Base-by-base conservation (phyloP, 2,797 vertebrate genomes). In the Nothura maculosa region DNA sequence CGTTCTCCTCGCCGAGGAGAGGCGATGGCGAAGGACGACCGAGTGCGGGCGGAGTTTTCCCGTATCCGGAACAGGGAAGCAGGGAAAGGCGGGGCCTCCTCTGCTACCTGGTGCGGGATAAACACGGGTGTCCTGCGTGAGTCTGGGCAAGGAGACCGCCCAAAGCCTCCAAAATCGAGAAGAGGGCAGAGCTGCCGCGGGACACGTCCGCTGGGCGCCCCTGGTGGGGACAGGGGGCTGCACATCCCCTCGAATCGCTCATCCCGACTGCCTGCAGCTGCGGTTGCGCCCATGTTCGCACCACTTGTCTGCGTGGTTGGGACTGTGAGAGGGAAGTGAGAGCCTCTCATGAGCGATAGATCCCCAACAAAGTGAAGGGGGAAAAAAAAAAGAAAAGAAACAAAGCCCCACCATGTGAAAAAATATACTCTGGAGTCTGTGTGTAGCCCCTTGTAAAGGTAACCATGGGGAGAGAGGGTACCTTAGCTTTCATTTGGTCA, bases 21-120 rank as follows among this genome's bases (percentile, higher is more conserved):
- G 28, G 52, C 27, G 28, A 10, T 10, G 52, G 52, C 28, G 17
- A 27, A 28, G 13, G 54, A 19, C 17, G 54, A 30, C 30, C 30
- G 54, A 4, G 30, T n/a, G 28, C 54, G 30, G 54, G 54, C 30
- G 54, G 54, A 55, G 54, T 55, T n/a, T 55, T 17, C 30, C 54
- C 11, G 30, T 55, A 55, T 55, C 54, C 54, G 54, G 54, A 55
- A 55, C 30, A 55, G 54, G 30, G 54, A n/a, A 18, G 30, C 30
- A 18, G 18, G 30, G 17, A n/a, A n/a, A n/a, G 24, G 7, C 54
- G 58, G 22, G 54, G 19, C 68, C 7, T 38, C 45, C 3, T 58
- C 28, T 66, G 34, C n/a, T 42, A 0, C 1, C 18, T 10, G 5
- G 17, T 1, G 10, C 1, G 6, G 28, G 8, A 3, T 14, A 2